Conservation (phyloP, 2,888 invertebrate genomes). For the Hartigia nigra region DNA sequence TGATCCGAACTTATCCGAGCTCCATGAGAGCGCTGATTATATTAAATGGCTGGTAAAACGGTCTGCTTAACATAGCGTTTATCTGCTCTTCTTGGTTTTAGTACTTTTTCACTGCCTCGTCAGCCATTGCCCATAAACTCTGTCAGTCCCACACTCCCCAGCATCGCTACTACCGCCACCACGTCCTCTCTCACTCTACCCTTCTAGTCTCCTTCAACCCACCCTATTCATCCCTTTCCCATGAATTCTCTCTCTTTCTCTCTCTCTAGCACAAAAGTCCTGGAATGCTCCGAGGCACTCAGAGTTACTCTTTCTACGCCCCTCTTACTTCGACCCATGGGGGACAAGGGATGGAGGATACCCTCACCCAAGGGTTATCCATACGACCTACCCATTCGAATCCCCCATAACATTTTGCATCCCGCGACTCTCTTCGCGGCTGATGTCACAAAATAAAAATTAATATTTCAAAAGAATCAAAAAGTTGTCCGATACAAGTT, state of each 20-base stretch:
- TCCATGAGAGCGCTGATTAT: constrained; percentile 59
- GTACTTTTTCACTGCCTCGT: constrained; percentile 66
- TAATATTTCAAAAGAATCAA: background rate
- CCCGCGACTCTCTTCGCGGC: background rate
- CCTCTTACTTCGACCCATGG: constrained; percentile 13
- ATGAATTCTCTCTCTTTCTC: background rate
- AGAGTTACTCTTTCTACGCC: background rate
- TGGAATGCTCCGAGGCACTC: constrained; percentile 6
- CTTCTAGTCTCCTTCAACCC: constrained; percentile 12
- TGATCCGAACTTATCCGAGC: constrained; percentile 48
- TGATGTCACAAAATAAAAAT: background rate
- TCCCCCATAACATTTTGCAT: background rate
- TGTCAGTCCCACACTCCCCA: constrained; percentile 29
- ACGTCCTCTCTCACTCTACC: constrained; percentile 18
- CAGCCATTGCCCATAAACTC: constrained; percentile 65
- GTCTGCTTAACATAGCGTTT: constrained; percentile 66
- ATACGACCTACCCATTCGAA: background rate
- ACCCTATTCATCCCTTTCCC: constrained; percentile 9
- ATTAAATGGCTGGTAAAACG: constrained; percentile 65
- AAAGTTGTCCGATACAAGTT: background rate
- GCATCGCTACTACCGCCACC: constrained; percentile 10
- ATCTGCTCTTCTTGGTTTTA: constrained; percentile 64
- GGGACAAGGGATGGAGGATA: background rate
- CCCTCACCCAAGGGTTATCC: background rate
- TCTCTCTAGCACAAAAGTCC: constrained; percentile 11